These are phyloP conservation scores for Mythimna loreyi DNA, from an alignment of 2,888 invertebrate genomes.

Conservation along the genomic window DNA sequence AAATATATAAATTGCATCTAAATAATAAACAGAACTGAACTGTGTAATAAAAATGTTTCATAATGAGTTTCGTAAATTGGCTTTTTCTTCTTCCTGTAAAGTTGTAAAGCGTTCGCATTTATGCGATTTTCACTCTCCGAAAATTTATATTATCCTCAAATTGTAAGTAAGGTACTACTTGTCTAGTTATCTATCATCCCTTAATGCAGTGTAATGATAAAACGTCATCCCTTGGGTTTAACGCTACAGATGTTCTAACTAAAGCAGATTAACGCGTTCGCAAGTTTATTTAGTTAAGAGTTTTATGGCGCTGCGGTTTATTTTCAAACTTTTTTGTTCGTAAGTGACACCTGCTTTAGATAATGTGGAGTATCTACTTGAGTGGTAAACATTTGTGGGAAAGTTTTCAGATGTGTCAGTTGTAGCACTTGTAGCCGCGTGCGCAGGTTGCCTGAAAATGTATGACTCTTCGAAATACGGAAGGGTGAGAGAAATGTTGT, in stretches of 20 bases:
- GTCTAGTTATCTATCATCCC: conserved; percentile 31
- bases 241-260: conserved; percentile 82
- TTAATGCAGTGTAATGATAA: conserved; percentile 65
- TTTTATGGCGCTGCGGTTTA: conserved; percentile 84
- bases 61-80: no score
- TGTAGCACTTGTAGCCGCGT: conserved; percentile 1
- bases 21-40: no score
- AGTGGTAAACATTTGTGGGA: conserved; percentile 59
- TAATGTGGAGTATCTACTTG: conserved; percentile 66
- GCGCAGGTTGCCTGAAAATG: conserved; percentile 5
- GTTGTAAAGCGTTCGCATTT: not conserved
- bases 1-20: no score
- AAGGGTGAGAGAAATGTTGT: not conserved
- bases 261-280: conserved; percentile 80
- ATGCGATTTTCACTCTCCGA: not conserved
- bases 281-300: conserved; percentile 88
- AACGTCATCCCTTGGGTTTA: conserved; percentile 76
- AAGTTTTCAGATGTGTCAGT: conserved; percentile 10
- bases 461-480: not conserved
- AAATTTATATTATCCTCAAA: no score
- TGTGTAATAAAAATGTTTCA: no score
- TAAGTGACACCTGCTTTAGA: conserved; percentile 87
- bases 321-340: conserved; percentile 80
- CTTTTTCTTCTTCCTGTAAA: no score
- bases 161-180: not conserved